Percentiles rank a stretch among this genome's conserved stretches.
Conservation (phyloP, 2,888 invertebrate genomes). For the Lomographa bimaculata region DNA sequence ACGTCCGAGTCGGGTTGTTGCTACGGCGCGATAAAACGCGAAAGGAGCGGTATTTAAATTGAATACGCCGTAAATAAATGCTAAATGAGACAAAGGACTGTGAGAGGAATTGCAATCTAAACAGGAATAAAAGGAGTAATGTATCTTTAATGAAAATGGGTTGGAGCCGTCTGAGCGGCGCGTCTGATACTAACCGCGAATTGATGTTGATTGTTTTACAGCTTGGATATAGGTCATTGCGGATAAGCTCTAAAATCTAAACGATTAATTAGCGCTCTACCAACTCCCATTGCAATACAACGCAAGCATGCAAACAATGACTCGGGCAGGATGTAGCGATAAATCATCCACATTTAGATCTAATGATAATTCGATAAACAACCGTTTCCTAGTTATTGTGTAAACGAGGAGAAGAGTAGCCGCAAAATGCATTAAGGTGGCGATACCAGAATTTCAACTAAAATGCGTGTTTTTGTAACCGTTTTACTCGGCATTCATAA, state of each 20-base stretch:
- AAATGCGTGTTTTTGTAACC: no score
- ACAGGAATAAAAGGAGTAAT: conserved; percentile 75
- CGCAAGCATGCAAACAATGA: conserved; percentile 11
- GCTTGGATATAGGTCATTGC: conserved; percentile 15
- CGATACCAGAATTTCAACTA: no score
- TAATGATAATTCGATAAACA: conserved; percentile 34
- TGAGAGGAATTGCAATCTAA: conserved; percentile 72
- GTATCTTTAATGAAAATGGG: conserved; percentile 70
- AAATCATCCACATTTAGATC: conserved; percentile 27
- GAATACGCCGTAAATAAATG: conserved; percentile 79
- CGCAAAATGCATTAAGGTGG: conserved; percentile 51
- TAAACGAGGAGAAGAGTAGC: conserved; percentile 45
- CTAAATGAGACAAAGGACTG: conserved; percentile 79
- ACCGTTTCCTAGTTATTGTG: conserved; percentile 45
- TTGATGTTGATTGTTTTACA: conserved; percentile 21
- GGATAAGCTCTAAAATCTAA: conserved; percentile 11
- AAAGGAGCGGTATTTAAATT: conserved; percentile 77
- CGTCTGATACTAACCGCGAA: conserved; percentile 27
- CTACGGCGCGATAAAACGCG: conserved; percentile 72
- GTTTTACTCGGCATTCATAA: no score
- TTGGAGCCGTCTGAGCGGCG: conserved; percentile 40
- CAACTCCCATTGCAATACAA: conserved; percentile 3
- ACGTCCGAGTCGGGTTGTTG: conserved; percentile 66
- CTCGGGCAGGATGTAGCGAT: conserved; percentile 17
- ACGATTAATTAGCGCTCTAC: conserved; percentile 4